Percentiles rank a stretch among this genome's conserved stretches.
phyloP scores from a whole-genome alignment of 2,888 invertebrate species.

The Noctua janthina region DNA sequence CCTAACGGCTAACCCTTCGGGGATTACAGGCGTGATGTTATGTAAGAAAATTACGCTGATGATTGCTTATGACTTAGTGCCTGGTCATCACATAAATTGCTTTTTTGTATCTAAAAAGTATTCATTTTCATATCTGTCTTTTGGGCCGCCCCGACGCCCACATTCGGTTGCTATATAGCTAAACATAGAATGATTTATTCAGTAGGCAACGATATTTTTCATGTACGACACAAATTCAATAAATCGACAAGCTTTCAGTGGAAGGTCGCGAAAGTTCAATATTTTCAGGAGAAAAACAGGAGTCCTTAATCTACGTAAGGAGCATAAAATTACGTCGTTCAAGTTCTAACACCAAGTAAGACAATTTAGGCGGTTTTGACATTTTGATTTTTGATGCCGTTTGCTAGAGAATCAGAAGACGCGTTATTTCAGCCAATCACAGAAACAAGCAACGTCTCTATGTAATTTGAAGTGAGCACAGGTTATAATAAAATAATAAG shows the following conservation, averaged over 20 bases:
- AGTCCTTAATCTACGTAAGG: not conserved
- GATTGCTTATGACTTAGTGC: not conserved
- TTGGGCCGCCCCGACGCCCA: not conserved
- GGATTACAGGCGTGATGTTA: not conserved
- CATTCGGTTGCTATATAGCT: not conserved
- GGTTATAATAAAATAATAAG: no score
- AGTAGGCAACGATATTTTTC: not conserved
- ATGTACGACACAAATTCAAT: not conserved
- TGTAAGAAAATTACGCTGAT: not conserved
- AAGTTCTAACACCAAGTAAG: no score
- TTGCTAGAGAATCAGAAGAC: no score
- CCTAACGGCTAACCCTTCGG: not conserved
- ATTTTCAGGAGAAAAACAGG: not conserved
- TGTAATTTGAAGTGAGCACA: no score
- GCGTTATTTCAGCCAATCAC: no score
- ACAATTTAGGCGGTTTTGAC: no score
- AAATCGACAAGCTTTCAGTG: not conserved
- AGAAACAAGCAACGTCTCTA: no score
- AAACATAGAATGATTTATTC: slow-evolving; percentile 14
- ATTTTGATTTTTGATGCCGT: no score
- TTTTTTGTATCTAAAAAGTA: not conserved
- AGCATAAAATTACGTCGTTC: not conserved
- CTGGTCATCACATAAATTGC: not conserved
- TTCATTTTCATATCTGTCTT: not conserved
- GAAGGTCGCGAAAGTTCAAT: not conserved